phyloP scores from a whole-genome alignment of 2,113 vertebrate genomes.

The Tretioscincus oriximinensis region DNA sequence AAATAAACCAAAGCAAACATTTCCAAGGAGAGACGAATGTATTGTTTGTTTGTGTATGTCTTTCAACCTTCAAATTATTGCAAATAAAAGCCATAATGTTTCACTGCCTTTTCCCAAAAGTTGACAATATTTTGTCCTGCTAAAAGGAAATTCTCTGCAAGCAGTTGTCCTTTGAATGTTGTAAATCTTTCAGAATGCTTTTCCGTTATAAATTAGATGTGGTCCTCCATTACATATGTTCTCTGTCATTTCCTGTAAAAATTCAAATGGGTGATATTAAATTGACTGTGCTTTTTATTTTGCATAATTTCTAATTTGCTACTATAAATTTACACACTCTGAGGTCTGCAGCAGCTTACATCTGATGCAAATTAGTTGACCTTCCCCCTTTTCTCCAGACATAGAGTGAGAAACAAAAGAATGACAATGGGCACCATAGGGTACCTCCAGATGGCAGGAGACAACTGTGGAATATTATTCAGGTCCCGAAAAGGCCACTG shows the following conservation, averaged over 20 bases:
- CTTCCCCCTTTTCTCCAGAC: neutral
- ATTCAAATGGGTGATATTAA: conserved; percentile 60
- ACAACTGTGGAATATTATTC: neutral
- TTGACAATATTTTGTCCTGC: conserved; percentile 37
- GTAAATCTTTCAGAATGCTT: conserved; percentile 69
- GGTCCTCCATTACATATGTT: conserved; percentile 91
- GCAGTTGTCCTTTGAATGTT: conserved; percentile 42
- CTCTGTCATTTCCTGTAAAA: conserved; percentile 91
- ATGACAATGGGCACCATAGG: neutral
- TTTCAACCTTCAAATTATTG: conserved; percentile 40
- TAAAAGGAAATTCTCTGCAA: conserved; percentile 62
- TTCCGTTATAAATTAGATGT: conserved; percentile 90
- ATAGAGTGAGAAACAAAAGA: neutral
- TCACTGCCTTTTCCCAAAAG: conserved; percentile 40
- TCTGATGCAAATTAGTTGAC: neutral
- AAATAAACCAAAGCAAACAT: conserved; percentile 52
- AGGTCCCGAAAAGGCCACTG: too few species aligned
- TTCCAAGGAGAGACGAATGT: conserved; percentile 52
- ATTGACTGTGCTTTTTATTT: conserved; percentile 38
- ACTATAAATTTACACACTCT: conserved; percentile 15
- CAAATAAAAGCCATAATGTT: conserved; percentile 53
- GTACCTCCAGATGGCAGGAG: neutral
- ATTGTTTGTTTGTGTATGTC: conserved; percentile 25
- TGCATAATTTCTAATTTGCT: conserved; percentile 31
- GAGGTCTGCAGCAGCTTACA: conserved; percentile 14